Percentiles rank a stretch among this genome's conserved stretches.
These are phyloP conservation scores for Chloropsis hardwickii DNA, from an alignment of 2,113 vertebrate genomes.

Conservation along the genomic window DNA sequence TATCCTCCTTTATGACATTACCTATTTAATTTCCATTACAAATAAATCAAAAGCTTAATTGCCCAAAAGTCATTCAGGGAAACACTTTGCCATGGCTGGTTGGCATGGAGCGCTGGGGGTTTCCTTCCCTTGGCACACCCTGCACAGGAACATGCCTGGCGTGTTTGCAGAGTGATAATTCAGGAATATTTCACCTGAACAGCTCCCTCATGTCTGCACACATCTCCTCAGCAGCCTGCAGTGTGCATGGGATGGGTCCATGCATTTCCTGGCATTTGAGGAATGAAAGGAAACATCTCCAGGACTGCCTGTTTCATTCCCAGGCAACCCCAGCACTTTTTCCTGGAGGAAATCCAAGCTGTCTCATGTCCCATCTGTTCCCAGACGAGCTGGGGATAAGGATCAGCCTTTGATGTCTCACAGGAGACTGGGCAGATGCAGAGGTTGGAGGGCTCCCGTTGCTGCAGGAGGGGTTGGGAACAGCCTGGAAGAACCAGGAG, in stretches of 20 bases:
- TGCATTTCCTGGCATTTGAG: neutral
- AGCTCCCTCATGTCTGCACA: neutral
- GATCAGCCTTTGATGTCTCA: neutral
- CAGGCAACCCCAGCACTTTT: neutral
- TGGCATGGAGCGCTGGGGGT: neutral
- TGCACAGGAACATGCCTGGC: rapidly evolving
- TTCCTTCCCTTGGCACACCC: neutral
- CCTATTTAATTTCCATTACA: neutral
- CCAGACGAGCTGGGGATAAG: neutral
- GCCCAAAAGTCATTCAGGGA: neutral
- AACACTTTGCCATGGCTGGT: neutral
- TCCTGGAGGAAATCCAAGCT: neutral
- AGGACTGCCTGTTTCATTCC: neutral
- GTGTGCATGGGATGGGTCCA: neutral
- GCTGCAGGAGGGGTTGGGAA: neutral
- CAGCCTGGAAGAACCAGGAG: neutral
- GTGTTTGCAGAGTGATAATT: neutral
- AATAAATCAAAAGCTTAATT: neutral
- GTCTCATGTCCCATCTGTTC: neutral
- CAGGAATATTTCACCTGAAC: neutral
- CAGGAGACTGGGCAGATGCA: neutral
- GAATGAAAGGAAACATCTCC: neutral
- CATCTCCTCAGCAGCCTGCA: neutral
- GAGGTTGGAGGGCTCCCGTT: neutral
- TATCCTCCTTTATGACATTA: neutral